phyloP scores from a whole-genome alignment of 2,113 vertebrate species.

The Anser cygnoides region DNA sequence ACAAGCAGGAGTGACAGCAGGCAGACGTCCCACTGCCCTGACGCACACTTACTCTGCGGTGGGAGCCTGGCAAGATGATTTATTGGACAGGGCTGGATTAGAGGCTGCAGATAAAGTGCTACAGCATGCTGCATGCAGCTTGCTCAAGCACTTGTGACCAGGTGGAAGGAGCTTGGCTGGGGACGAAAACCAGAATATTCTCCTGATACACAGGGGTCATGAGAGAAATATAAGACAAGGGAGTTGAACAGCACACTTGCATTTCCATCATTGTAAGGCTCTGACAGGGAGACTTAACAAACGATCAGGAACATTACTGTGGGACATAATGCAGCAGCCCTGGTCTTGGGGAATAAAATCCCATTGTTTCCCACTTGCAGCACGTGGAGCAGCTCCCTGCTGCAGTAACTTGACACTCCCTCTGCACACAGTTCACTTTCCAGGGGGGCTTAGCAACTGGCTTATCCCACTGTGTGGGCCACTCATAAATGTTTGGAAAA shows the following conservation, averaged over 20 bases:
- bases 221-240: constrained; percentile 31
- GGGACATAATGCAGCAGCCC: not conserved
- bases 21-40: not conserved
- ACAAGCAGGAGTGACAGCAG: not conserved
- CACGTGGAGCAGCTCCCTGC: not conserved
- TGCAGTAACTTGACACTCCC: constrained; percentile 33
- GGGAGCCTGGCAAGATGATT: not conserved
- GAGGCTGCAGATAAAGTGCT: not conserved
- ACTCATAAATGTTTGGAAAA: not conserved
- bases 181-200: not conserved
- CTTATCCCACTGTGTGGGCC: constrained; percentile 4
- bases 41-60: not conserved
- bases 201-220: not conserved
- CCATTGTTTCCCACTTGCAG: constrained; percentile 24
- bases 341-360: constrained; percentile 33
- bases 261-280: not conserved
- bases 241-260: not conserved
- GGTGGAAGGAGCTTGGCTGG: constrained; percentile 2
- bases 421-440: not conserved
- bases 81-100: constrained; percentile 19
- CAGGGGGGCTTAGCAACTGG: constrained; percentile 26
- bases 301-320: not conserved
- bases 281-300: not conserved
- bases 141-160: not conserved
- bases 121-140: not conserved